Evolutionary conservation across 2,797 vertebrate genomes (phyloP).

Genomic region (Mormyrops attenuatus): DNA sequence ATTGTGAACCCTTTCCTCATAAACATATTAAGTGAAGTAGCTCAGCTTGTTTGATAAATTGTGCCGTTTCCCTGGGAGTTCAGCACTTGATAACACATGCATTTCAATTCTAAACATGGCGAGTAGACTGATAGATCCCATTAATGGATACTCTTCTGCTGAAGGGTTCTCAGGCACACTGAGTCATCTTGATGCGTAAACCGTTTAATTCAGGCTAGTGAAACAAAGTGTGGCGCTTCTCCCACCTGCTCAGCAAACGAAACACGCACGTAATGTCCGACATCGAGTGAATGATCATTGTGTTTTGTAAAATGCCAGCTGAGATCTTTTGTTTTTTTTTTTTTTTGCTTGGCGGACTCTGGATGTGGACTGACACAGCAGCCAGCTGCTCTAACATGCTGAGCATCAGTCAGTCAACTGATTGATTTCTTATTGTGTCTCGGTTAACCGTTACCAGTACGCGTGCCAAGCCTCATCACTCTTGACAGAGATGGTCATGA

Average conservation of each 20-base stretch:
- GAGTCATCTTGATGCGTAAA: neutral
- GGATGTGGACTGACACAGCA: neutral
- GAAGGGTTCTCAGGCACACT: neutral
- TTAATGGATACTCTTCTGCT: constrained; percentile 7
- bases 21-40: constrained; percentile 6
- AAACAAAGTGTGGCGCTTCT: neutral
- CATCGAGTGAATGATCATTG: neutral
- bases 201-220: neutral
- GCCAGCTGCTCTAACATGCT: neutral
- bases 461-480: neutral
- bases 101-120: neutral
- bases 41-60: neutral
- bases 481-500: neutral
- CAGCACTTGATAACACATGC: neutral
- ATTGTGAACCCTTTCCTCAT: neutral
- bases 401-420: neutral
- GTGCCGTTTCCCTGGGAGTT: neutral
- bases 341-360: neutral
- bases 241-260: neutral
- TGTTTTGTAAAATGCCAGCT: neutral
- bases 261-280: neutral
- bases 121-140: constrained; percentile 5
- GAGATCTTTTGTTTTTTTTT: neutral
- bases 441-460: neutral
- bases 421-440: neutral